Percentiles rank a stretch among this genome's conserved stretches.
Conservation (phyloP, 1,140 invertebrate species). For the Drosophila sproati region DNA sequence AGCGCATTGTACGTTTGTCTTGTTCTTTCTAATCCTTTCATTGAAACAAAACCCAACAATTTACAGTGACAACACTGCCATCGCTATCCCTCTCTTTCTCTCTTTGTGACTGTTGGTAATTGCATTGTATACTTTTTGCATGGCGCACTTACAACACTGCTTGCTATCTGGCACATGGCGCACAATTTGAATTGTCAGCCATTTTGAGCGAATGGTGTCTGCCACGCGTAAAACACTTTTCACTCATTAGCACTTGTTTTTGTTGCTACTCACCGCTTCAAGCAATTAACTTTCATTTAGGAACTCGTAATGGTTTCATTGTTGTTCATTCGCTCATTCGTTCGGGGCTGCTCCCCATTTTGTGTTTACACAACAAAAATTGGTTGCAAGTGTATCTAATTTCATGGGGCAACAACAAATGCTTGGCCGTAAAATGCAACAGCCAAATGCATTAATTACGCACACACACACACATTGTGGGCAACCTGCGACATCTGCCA, state of each 20-base stretch:
- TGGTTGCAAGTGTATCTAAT: slow-evolving; percentile 74
- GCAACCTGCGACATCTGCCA: slow-evolving; percentile 72
- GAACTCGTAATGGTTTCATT: slow-evolving; percentile 53
- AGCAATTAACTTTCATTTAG: slow-evolving; percentile 79
- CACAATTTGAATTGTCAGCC: slow-evolving; percentile 35
- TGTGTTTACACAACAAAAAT: slow-evolving; percentile 75
- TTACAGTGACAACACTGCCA: background rate
- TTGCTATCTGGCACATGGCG: slow-evolving; percentile 9
- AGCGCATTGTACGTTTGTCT: slow-evolving; percentile 50
- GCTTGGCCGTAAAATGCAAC: slow-evolving; percentile 77
- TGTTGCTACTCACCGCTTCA: slow-evolving; percentile 27
- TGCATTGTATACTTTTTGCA: background rate
- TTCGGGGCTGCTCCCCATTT: slow-evolving; percentile 30
- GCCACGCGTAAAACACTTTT: slow-evolving; percentile 61
- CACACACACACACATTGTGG: slow-evolving; percentile 21
- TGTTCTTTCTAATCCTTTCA: slow-evolving; percentile 22
- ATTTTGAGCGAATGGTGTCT: slow-evolving; percentile 32
- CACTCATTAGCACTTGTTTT: slow-evolving; percentile 66
- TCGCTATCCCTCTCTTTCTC: background rate
- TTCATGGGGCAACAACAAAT: slow-evolving; percentile 68
- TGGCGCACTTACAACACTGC: slow-evolving; percentile 9
- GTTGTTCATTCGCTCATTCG: slow-evolving; percentile 16
- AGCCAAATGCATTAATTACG: slow-evolving; percentile 81
- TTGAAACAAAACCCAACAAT: background rate
- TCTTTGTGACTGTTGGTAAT: background rate